Base-by-base conservation (phyloP, 2,888 invertebrate genomes). In the Brachypterus glaber region DNA sequence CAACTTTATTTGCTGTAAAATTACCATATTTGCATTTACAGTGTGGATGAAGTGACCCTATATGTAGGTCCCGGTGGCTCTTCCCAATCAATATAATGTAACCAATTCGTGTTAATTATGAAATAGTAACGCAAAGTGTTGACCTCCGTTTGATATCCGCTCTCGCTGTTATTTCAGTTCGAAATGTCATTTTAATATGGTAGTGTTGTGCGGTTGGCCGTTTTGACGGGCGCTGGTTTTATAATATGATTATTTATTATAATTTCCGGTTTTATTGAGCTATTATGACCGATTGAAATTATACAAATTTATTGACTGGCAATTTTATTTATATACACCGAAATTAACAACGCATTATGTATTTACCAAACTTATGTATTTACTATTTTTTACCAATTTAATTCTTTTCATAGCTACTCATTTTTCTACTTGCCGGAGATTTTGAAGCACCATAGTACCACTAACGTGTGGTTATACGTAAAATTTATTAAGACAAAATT, bases 71-170 rank as follows among this genome's bases (percentile, higher is more conserved):
- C n/a, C 35, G 12, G 7, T 32, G 5, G 7, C 7, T 8, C 30
- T 8, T 57, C 58, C 58, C 60, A 58, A 60, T 60, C 59, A 57
- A 59, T 60, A 57, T 58, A 59, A 60, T 58, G 56, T 59, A 60
- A 62, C 60, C 59, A 59, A 58, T 55, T 55, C 52, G 54, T 54
- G 58, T 59, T 60, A 62, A 62, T 60, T 60, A 60, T 61, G 58
- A 60, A 60, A 59, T 59, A 60, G 50, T 60, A 60, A 54, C 54
- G 59, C 53, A 57, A 58, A 58, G 58, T 60, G 58, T 60, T 59
- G 59, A 59, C 59, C 58, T 57, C 58, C 53, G 60, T 60, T 59
- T 59, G 59, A 59, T 59, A 58, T 59, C 56, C 59, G 57, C n/a
- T n/a, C n/a, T n/a, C n/a, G n/a, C 52, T 56, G 53, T 57, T 55